These are phyloP conservation scores for Pteronura brasiliensis DNA, from an alignment of 2,113 vertebrate genomes.

Conservation along the genomic window DNA sequence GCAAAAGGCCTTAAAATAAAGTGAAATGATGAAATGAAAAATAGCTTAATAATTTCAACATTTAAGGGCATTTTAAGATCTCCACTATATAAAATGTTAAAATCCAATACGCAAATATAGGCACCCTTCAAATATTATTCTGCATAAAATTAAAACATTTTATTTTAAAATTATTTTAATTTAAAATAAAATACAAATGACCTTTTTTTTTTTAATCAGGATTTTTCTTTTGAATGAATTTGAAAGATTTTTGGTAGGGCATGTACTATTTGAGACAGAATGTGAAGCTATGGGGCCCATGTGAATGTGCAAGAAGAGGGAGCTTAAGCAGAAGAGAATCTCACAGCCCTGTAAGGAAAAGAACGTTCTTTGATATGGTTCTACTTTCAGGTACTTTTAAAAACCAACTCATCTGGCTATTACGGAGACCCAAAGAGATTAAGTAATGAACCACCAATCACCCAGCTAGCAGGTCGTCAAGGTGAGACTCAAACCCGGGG, in stretches of 20 bases:
- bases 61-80: neutral
- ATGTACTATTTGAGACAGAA: neutral
- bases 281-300: neutral
- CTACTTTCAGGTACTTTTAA: neutral
- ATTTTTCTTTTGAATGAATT: neutral
- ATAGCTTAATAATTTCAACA: neutral
- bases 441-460: neutral
- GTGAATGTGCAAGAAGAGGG: neutral
- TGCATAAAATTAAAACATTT: neutral
- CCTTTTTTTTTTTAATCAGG: neutral
- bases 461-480: neutral
- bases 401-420: neutral
- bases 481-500: neutral
- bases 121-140: neutral
- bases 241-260: neutral
- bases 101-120: neutral
- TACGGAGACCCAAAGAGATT: neutral
- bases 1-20: neutral
- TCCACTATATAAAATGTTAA: neutral
- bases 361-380: neutral
- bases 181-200: neutral
- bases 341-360: neutral
- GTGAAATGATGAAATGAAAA: neutral
- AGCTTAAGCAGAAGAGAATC: neutral
- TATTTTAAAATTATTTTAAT: neutral